Conservation (phyloP, 2,113 vertebrate genomes). For the Merops nubicus region DNA sequence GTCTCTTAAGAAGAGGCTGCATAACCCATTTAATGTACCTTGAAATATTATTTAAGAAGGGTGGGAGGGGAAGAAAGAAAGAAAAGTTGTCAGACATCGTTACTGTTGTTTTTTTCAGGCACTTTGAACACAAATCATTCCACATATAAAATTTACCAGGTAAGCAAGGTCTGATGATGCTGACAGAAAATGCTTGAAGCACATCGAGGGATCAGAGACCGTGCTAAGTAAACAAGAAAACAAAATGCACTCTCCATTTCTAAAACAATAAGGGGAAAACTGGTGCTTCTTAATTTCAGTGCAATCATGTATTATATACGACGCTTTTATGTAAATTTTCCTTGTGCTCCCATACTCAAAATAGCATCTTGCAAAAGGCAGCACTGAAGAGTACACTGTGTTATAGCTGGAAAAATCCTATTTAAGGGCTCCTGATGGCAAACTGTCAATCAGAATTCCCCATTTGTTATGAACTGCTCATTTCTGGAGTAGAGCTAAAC, state of each 20-base stretch:
- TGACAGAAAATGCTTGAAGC: conserved; percentile 4
- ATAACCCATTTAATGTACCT: conserved; percentile 16
- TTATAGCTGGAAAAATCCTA: conserved; percentile 40
- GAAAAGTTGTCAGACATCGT: not conserved
- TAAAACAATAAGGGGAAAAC: conserved; percentile 13
- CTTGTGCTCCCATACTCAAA: not conserved
- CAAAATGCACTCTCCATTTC: conserved; percentile 17
- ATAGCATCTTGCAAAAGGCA: not conserved
- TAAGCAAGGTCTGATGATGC: not conserved
- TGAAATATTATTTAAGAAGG: conserved; percentile 50
- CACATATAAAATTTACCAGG: conserved; percentile 31
- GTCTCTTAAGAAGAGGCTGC: not conserved
- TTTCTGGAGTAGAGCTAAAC: conserved; percentile 12
- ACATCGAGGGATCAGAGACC: not conserved
- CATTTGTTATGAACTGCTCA: not conserved
- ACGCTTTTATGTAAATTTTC: conserved; percentile 38
- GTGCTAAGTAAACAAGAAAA: not conserved
- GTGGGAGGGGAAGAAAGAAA: not conserved
- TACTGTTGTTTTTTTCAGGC: not conserved
- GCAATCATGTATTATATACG: not conserved
- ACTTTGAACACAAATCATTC: not conserved
- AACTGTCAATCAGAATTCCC: conserved; percentile 29
- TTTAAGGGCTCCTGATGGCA: conserved; percentile 37
- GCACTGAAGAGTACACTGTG: not conserved
- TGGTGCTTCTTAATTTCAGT: conserved; percentile 6